These are phyloP conservation scores for Heterotis niloticus DNA, from an alignment of 2,113 vertebrate genomes.

Conservation along the genomic window DNA sequence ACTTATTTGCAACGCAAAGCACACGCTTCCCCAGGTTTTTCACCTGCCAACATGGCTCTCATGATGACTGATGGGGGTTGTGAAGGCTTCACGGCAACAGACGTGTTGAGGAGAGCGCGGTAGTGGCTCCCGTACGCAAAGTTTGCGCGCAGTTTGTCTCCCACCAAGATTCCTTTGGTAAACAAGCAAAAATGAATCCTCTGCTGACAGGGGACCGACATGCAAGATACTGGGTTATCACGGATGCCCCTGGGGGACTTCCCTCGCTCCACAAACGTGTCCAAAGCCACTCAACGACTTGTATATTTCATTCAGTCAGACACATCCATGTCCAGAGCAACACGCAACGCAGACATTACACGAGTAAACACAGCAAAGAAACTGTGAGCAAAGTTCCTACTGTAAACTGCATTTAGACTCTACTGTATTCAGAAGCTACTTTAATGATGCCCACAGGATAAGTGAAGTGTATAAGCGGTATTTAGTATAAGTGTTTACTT, in stretches of 20 bases:
- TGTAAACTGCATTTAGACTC: background rate
- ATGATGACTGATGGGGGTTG: background rate
- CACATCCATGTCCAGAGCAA: too few species aligned
- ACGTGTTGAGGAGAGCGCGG: background rate
- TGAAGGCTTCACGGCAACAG: background rate
- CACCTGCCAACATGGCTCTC: background rate
- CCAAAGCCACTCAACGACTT: background rate
- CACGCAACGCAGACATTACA: too few species aligned
- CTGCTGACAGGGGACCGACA: conserved; percentile 1
- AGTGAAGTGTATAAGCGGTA: background rate
- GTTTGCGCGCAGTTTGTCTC: background rate
- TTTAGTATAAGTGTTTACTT: background rate
- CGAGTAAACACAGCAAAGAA: background rate
- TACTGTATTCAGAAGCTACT: background rate
- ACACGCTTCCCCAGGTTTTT: background rate
- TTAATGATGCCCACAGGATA: background rate
- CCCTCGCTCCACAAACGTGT: too few species aligned
- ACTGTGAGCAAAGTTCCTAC: background rate
- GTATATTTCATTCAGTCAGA: conserved; percentile 1
- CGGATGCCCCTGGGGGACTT: background rate
- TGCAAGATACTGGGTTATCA: background rate
- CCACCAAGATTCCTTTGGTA: background rate
- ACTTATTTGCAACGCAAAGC: background rate
- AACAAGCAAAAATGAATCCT: conserved; percentile 12
- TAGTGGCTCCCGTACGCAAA: background rate